These are phyloP conservation scores for Gryon sp. DNA, from an alignment of 1,140 invertebrate species.

Conservation along the genomic window DNA sequence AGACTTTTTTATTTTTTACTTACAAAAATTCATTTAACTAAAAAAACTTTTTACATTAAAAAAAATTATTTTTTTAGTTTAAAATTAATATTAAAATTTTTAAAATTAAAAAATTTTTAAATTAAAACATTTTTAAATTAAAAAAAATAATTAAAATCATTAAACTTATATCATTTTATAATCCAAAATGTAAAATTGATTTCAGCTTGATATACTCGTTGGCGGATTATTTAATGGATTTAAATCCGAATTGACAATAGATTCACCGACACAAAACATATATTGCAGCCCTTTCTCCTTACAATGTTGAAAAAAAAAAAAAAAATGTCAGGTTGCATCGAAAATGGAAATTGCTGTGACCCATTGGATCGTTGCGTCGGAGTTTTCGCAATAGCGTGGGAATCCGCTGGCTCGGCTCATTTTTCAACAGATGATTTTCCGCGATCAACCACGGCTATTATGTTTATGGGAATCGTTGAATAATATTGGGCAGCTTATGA, in stretches of 20 bases:
- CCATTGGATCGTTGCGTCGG: slow-evolving; percentile 9
- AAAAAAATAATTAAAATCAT: too few species aligned
- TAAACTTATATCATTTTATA: too few species aligned
- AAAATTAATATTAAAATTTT: too few species aligned
- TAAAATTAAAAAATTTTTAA: too few species aligned
- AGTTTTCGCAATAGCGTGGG: slow-evolving; percentile 37
- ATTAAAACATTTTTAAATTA: too few species aligned
- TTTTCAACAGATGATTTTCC: slow-evolving; percentile 15
- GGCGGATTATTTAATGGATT: slow-evolving; percentile 5
- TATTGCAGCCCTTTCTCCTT: slow-evolving; percentile 14
- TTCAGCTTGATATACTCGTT: too few species aligned
- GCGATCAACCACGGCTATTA: slow-evolving; percentile 2
- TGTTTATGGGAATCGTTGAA: background rate
- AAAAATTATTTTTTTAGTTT: too few species aligned
- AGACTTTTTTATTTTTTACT: too few species aligned
- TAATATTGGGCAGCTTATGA: slow-evolving; percentile 2
- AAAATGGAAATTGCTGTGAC: slow-evolving; percentile 18
- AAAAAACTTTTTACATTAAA: too few species aligned
- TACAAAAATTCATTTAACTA: too few species aligned
- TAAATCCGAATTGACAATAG: background rate
- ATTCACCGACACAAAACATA: background rate
- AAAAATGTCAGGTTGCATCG: slow-evolving; percentile 21
- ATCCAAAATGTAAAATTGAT: too few species aligned
- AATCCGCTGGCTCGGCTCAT: slow-evolving; percentile 8
- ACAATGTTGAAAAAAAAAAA: too few species aligned